Evolutionary conservation across 30 jellyfish, hydroid and myxozoan species (phyloP), one percentile per base, ranked within the genome.

Genomic region (Phacellophora camtschatica): DNA sequence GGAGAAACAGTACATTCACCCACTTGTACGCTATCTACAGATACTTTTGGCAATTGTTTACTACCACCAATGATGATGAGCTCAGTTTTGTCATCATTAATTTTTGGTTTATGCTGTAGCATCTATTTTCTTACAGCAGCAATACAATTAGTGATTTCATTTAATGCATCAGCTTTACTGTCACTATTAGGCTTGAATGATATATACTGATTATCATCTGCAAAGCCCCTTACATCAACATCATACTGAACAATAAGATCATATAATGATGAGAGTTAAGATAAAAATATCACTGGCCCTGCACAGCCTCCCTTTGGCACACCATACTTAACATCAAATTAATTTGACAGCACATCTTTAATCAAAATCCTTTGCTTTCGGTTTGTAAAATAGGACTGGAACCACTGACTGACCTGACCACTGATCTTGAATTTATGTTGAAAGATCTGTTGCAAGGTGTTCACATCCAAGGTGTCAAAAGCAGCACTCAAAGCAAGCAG

Each of bases 401-500:
- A 64, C 90, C 83, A 79, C 49, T 79, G 28, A 34, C 30, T 10
- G 6, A 74, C 83, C 24, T 63, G 46, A 9, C 75, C 64, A 46
- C 2, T 18, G 25, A 77, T 59, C 31, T 82, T 82, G 33, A 54
- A 63, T 39, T 82, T 59, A 16, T 59, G 43, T 2, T 37, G 18
- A 2, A 77, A 59, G n/a, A 81, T 53, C 41, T 41, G 37, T 45
- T 42, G 82, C 24, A 77, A 48, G 33, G 62, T 5, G 36, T 37
- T 20, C 22, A 54, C 67, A 61, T 77, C 32, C 43, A 77, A 71
- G 23, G 82, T 58, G 24, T 77, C 71, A 46, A 77, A 77, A 28
- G 90, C 90, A 58, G 90, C 82, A 1, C 73, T 33, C 10, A 37
- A 56, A 57, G 59, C 90, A 27, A 77, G 82, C 25, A 77, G 48